phyloP scores from a whole-genome alignment of 2,797 vertebrate genomes.

The Lagodon rhomboides region DNA sequence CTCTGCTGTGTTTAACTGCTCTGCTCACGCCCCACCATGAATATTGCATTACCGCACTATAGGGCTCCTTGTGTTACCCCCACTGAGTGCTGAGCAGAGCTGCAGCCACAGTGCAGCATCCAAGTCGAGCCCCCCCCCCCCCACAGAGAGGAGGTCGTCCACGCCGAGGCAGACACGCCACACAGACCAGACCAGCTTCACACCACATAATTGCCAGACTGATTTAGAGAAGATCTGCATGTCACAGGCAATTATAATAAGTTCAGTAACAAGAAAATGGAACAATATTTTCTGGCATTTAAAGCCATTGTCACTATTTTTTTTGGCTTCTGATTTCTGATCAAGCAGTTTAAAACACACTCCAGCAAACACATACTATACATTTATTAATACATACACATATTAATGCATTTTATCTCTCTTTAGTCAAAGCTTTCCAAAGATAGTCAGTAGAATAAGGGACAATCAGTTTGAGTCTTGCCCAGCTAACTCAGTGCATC shows the following conservation, averaged over 20 bases:
- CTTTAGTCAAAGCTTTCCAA: slow-evolving; percentile 25
- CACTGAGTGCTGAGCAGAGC: slow-evolving; percentile 64
- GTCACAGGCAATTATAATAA: slow-evolving; percentile 64
- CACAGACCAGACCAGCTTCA: slow-evolving; percentile 59
- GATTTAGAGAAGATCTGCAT: slow-evolving; percentile 55
- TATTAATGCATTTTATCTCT: slow-evolving; percentile 9
- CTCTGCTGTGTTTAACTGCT: slow-evolving; percentile 81
- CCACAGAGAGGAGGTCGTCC: slow-evolving; percentile 37
- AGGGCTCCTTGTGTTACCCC: slow-evolving; percentile 79
- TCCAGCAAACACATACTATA: too few relatives aligned
- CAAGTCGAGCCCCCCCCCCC: slow-evolving; percentile 48
- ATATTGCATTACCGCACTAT: slow-evolving; percentile 85
- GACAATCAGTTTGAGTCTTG: slow-evolving; percentile 27
- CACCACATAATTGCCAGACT: slow-evolving; percentile 40
- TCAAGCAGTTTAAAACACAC: slow-evolving; percentile 28
- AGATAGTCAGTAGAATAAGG: slow-evolving; percentile 49
- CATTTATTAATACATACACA: too few relatives aligned
- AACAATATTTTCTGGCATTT: slow-evolving; percentile 45
- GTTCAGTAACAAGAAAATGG: slow-evolving; percentile 28
- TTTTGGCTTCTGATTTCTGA: slow-evolving; percentile 25
- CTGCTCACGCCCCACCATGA: slow-evolving; percentile 82
- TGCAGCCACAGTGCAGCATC: slow-evolving; percentile 56
- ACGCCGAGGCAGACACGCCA: slow-evolving; percentile 50
- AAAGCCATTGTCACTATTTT: slow-evolving; percentile 24
- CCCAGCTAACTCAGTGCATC: slow-evolving; percentile 10